Percentiles rank a stretch among this genome's conserved stretches.
Evolutionary conservation across 2,888 invertebrate species (phyloP).

Genomic region (Ectobius pallidus): DNA sequence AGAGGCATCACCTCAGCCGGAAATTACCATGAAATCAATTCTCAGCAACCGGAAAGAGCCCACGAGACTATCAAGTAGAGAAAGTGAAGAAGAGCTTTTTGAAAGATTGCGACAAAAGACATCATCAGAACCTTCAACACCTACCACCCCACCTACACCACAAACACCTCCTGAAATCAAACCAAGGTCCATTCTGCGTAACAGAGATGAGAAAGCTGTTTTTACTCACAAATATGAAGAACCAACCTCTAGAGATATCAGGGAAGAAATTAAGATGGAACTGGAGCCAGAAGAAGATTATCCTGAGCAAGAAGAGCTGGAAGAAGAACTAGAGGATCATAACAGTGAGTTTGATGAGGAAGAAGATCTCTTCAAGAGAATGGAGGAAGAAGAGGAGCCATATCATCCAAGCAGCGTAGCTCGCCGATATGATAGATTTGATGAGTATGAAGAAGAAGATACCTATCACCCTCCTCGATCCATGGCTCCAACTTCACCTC

Average conservation of each 20-base stretch:
- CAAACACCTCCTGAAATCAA: not conserved
- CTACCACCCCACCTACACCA: too few species aligned
- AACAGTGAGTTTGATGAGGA: slow-evolving; percentile 35
- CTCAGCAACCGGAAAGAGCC: not conserved
- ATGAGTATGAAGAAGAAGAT: slow-evolving; percentile 62
- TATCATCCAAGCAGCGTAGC: not conserved
- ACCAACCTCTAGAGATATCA: slow-evolving; percentile 41
- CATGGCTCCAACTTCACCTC: slow-evolving; percentile 61
- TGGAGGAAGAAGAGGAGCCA: not conserved
- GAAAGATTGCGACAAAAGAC: not conserved
- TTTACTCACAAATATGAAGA: slow-evolving; percentile 47
- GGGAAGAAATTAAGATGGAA: slow-evolving; percentile 38
- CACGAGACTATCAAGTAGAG: not conserved
- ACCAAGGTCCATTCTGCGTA: not conserved
- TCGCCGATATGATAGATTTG: not conserved
- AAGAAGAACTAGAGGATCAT: slow-evolving; percentile 1
- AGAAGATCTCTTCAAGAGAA: slow-evolving; percentile 24
- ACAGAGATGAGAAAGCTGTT: slow-evolving; percentile 48
- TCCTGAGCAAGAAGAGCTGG: not conserved
- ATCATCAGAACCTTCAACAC: too few species aligned
- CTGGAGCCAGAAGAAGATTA: slow-evolving; percentile 11
- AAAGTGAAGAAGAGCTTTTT: not conserved
- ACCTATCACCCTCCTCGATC: slow-evolving; percentile 72
- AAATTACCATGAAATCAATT: not conserved
- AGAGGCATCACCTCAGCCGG: not conserved